Conservation (phyloP, 2,113 vertebrate genomes). For the Ceratotherium simum region DNA sequence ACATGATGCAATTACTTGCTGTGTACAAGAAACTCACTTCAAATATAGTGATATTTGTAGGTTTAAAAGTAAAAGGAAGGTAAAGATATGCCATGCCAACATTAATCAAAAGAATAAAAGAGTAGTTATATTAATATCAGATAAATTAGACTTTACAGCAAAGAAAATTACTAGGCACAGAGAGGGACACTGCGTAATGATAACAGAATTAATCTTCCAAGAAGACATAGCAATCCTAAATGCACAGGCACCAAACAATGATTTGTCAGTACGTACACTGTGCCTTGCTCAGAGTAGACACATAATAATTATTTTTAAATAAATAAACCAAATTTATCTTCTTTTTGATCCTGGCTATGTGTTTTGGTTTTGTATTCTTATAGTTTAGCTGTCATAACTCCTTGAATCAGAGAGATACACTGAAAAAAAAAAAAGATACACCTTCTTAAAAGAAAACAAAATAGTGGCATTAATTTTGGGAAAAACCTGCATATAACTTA, state of each 20-base stretch:
- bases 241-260: neutral
- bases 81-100: neutral
- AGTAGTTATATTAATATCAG: neutral
- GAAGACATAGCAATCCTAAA: neutral
- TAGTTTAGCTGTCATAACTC: neutral
- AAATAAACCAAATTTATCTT: neutral
- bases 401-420: neutral
- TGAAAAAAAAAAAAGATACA: neutral
- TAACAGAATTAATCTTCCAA: neutral
- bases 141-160: neutral
- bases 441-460: neutral
- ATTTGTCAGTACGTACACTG: neutral
- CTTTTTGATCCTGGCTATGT: neutral
- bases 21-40: neutral
- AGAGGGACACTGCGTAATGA: neutral
- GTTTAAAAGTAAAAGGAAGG: neutral
- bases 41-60: neutral
- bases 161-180: neutral
- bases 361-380: neutral
- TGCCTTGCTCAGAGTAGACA: neutral
- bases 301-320: neutral
- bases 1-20: neutral
- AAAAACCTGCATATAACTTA: neutral
- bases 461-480: neutral
- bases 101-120: neutral